Percentiles rank a stretch among this genome's conserved stretches.
Evolutionary conservation across 1,140 invertebrate species (phyloP).

Genomic region (Diorhabda carinulata): DNA sequence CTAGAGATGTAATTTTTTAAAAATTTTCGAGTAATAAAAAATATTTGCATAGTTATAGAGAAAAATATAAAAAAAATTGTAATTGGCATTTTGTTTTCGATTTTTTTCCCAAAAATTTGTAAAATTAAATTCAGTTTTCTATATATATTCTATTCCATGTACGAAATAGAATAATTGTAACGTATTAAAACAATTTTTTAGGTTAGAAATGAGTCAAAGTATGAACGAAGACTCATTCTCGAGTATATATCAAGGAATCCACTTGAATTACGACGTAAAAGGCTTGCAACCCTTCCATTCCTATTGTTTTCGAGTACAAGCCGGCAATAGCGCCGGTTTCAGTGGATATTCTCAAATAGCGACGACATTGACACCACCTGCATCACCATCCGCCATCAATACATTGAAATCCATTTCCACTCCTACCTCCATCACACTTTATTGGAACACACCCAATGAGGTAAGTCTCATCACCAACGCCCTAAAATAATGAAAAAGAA

Average conservation of each 20-base stretch:
- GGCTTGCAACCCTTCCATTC: conserved; percentile 66
- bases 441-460: conserved; percentile 65
- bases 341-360: conserved; percentile 66
- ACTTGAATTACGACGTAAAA: conserved; percentile 62
- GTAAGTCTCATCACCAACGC: not conserved
- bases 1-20: too few species aligned
- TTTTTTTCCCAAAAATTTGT: too few species aligned
- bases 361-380: conserved; percentile 64
- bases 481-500: not conserved
- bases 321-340: conserved; percentile 32
- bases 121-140: too few species aligned
- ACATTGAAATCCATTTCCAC: conserved; percentile 59
- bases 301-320: conserved; percentile 65
- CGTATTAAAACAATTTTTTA: conserved; percentile 20
- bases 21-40: too few species aligned
- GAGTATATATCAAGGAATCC: conserved; percentile 57
- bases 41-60: too few species aligned
- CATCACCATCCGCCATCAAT: conserved; percentile 66
- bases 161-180: too few species aligned
- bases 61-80: too few species aligned
- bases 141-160: too few species aligned
- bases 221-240: conserved; percentile 45
- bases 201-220: conserved; percentile 65
- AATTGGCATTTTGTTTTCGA: too few species aligned
- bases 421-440: conserved; percentile 62